phyloP scores from a whole-genome alignment of 2,113 vertebrate species.

The Ctenomys sociabilis region DNA sequence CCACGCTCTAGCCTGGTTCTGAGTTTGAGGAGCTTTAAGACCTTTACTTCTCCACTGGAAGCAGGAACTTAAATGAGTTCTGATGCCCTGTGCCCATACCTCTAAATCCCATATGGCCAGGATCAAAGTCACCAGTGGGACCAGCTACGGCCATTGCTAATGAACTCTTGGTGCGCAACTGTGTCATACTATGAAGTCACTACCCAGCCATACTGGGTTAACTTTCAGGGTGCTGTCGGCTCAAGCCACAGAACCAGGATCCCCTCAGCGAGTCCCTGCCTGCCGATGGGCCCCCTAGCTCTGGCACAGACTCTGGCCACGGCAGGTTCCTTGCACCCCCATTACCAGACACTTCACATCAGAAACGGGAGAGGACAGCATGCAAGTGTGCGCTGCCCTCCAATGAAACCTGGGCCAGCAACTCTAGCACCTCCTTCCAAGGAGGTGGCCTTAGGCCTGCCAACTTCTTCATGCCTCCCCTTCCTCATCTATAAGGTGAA shows the following conservation, averaged over 20 bases:
- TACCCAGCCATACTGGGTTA: background rate
- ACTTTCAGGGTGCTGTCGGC: background rate
- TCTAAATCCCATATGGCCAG: background rate
- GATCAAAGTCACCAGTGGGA: background rate
- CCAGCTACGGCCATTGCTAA: background rate
- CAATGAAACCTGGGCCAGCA: background rate
- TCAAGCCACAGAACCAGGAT: background rate
- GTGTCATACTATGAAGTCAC: background rate
- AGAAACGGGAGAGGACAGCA: background rate
- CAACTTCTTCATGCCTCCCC: background rate
- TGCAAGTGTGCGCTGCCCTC: accelerated
- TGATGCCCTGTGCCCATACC: accelerated
- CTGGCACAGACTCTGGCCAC: background rate
- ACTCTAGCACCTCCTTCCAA: background rate
- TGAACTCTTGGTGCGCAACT: background rate
- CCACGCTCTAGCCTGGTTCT: background rate
- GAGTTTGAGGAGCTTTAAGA: accelerated
- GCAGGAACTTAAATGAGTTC: background rate
- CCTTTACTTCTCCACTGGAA: background rate
- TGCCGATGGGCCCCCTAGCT: background rate
- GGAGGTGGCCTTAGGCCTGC: accelerated
- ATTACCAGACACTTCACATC: background rate
- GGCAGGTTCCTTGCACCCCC: background rate
- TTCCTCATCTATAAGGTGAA: background rate
- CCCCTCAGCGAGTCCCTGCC: background rate